phyloP scores from a whole-genome alignment of 1,140 invertebrate species.

The Zeugodacus cucurbitae region DNA sequence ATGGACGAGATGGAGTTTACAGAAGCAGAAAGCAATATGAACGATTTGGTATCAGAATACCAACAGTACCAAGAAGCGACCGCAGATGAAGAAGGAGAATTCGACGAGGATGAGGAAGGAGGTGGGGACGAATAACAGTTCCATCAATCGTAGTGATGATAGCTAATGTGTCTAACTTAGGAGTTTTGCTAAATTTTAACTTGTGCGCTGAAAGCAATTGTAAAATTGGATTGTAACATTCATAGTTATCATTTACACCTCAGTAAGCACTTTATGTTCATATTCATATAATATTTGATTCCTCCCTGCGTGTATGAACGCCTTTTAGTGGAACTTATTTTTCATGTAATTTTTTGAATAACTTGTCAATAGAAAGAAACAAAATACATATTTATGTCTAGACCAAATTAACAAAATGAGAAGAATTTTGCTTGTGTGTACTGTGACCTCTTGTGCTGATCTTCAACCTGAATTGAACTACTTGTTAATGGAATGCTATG shows the following conservation, averaged over 20 bases:
- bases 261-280: background rate
- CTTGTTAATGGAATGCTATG: too few species aligned
- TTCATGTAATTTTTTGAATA: background rate
- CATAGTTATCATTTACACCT: background rate
- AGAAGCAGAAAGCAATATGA: constrained; percentile 82
- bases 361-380: background rate
- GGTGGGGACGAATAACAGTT: constrained; percentile 66
- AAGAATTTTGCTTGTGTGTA: background rate
- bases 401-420: background rate
- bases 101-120: constrained; percentile 74
- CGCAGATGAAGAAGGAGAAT: constrained; percentile 76
- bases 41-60: constrained; percentile 88
- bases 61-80: constrained; percentile 89
- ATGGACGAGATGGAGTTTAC: constrained; percentile 90
- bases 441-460: too few species aligned
- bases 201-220: background rate
- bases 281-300: background rate
- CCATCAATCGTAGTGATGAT: background rate
- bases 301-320: background rate
- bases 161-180: background rate
- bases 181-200: background rate
- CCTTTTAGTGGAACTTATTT: background rate
- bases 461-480: too few species aligned
- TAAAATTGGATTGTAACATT: background rate
- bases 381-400: background rate